Percentiles rank a stretch among this genome's conserved stretches.
These are phyloP conservation scores for Leuciscus idus DNA, from an alignment of 2,113 vertebrate genomes.

Conservation along the genomic window DNA sequence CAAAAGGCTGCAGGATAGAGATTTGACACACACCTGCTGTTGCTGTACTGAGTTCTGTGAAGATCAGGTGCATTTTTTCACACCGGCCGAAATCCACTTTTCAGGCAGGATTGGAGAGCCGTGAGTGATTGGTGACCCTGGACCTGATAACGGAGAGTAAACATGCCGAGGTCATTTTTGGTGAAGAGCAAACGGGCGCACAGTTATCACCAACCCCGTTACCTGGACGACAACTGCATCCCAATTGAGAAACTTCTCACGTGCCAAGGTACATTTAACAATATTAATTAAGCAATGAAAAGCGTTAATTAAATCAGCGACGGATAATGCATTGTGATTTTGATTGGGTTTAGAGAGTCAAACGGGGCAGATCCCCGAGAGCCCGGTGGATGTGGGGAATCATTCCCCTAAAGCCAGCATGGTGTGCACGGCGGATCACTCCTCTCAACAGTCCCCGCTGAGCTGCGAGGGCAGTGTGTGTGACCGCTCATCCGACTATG, in stretches of 20 bases:
- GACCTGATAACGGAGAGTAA: conserved; percentile 40
- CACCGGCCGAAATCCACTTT: conserved; percentile 62
- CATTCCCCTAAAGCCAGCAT: conserved; percentile 78
- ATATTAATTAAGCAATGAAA: background rate
- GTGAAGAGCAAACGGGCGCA: conserved; percentile 98
- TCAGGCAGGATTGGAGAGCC: conserved; percentile 25
- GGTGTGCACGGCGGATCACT: conserved; percentile 76
- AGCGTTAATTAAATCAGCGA: background rate
- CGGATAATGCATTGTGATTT: background rate
- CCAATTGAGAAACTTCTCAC: conserved; percentile 78
- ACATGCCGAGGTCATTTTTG: conserved; percentile 95
- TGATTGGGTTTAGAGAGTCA: conserved; percentile 30
- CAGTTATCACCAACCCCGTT: conserved; percentile 95
- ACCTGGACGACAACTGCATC: conserved; percentile 81
- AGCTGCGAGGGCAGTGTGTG: conserved; percentile 86
- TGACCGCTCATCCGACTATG: conserved; percentile 82
- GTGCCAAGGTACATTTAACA: conserved; percentile 73
- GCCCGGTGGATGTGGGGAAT: conserved; percentile 59
- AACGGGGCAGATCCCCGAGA: conserved; percentile 1
- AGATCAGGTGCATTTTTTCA: conserved; percentile 56
- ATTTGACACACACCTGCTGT: conserved; percentile 9
- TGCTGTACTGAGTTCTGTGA: conserved; percentile 57
- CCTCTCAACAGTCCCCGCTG: conserved; percentile 80
- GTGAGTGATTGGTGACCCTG: conserved; percentile 37
- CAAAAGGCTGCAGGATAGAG: conserved; percentile 4